Conservation (phyloP, 1,140 invertebrate genomes). For the Antheraea pernyi region DNA sequence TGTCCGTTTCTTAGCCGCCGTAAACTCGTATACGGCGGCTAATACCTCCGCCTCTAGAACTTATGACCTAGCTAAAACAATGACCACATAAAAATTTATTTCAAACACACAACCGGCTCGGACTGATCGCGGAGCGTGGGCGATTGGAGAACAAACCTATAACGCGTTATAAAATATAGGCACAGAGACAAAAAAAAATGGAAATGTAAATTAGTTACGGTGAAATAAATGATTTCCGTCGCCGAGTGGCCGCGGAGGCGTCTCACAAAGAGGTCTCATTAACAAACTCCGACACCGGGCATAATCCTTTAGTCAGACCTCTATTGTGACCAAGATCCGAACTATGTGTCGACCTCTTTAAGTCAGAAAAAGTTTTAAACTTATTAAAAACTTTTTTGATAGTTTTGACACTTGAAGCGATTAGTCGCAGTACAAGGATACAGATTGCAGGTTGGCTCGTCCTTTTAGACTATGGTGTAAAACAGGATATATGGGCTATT, state of each 20-base stretch:
- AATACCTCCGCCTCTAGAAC: too few relatives aligned
- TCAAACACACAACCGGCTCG: background rate
- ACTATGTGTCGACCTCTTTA: background rate
- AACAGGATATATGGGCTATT: too few relatives aligned
- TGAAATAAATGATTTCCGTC: conserved; percentile 65
- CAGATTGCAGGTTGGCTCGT: too few relatives aligned
- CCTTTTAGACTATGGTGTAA: too few relatives aligned
- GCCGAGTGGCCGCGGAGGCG: conserved; percentile 20
- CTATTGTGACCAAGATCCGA: conserved; percentile 45
- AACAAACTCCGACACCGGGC: conserved; percentile 56
- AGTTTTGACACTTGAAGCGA: too few relatives aligned
- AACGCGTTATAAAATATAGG: background rate
- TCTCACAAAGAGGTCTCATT: conserved; percentile 60
- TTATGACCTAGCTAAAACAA: background rate
- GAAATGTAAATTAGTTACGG: conserved; percentile 58
- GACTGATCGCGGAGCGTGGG: background rate
- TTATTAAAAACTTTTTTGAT: background rate
- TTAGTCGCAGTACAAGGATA: too few relatives aligned
- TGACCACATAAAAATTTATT: background rate
- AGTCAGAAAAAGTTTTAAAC: background rate
- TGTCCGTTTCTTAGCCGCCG: too few relatives aligned
- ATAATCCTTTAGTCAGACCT: conserved; percentile 72
- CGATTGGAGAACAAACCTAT: conserved; percentile 8
- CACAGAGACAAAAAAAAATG: conserved; percentile 30
- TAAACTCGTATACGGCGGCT: too few relatives aligned